These are phyloP conservation scores for Aurelia sp. DNA, from an alignment of 30 jellyfish, hydroid and myxozoan species.

Conservation along the genomic window DNA sequence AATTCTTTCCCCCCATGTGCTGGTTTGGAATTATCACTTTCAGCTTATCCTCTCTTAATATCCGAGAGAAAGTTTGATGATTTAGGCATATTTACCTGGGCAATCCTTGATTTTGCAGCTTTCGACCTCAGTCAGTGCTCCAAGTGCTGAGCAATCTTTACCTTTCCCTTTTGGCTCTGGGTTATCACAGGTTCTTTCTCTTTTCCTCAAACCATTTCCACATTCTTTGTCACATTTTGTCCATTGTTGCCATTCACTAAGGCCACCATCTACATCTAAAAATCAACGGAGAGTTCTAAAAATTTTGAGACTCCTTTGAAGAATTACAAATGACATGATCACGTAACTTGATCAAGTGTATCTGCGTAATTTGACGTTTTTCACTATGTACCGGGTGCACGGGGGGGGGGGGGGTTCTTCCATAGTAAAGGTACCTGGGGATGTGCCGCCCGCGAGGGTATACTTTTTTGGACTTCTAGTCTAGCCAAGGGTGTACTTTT, in stretches of 20 bases:
- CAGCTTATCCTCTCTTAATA: too few species aligned
- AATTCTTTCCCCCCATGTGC: too few species aligned
- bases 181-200: conserved; percentile 47
- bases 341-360: neutral
- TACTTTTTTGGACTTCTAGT: too few species aligned
- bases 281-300: neutral
- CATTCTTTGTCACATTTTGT: conserved; percentile 45
- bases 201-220: conserved; percentile 56
- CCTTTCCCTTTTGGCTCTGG: conserved; percentile 25
- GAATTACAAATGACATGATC: neutral
- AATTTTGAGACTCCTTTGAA: neutral
- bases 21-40: too few species aligned
- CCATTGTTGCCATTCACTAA: conserved; percentile 58
- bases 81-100: conserved; percentile 26
- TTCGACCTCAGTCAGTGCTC: neutral
- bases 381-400: too few species aligned
- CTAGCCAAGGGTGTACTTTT: too few species aligned
- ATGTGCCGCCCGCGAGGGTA: too few species aligned
- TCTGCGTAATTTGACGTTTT: too few species aligned
- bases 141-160: conserved; percentile 26
- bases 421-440: too few species aligned
- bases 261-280: conserved; percentile 12
- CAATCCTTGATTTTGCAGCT: conserved; percentile 37
- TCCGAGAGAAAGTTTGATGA: too few species aligned
- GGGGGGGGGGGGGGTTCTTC: too few species aligned